A percentile compares a stretch with the other conserved stretches of the same genome.
phyloP scores from a whole-genome alignment of 2,888 invertebrate genomes.

The Mimachlamys varia region DNA sequence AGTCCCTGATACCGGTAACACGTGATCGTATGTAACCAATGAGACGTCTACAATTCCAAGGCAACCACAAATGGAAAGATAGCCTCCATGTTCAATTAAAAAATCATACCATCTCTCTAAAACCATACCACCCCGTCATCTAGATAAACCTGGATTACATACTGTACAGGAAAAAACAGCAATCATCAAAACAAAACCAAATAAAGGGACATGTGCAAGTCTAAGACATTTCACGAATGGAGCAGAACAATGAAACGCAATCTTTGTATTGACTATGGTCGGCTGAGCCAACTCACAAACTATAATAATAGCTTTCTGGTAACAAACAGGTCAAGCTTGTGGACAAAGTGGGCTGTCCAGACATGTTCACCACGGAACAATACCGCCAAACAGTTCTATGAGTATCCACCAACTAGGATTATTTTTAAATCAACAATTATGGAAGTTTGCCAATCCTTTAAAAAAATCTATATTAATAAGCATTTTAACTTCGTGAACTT shows the following conservation, averaged over 20 bases:
- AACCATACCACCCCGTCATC: background rate
- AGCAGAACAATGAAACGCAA: background rate
- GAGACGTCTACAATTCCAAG: background rate
- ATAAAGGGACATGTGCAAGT: slow-evolving; percentile 2
- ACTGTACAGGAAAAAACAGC: background rate
- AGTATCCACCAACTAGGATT: background rate
- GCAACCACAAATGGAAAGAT: background rate
- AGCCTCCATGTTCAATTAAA: background rate
- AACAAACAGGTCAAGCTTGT: background rate
- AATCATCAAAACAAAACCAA: background rate
- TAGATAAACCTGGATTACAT: background rate
- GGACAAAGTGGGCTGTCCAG: background rate
- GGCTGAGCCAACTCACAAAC: background rate
- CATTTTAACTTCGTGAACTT: background rate
- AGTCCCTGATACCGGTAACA: background rate
- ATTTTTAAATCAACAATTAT: background rate
- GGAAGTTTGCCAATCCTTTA: background rate
- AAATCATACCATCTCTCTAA: background rate
- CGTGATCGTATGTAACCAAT: background rate
- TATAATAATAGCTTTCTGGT: background rate
- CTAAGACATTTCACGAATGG: background rate
- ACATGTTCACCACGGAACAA: background rate
- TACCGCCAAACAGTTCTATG: background rate
- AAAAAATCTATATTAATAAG: background rate
- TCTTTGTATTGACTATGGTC: background rate